Percentiles rank a stretch among this genome's conserved stretches.
Conservation (phyloP, 2,888 invertebrate genomes). For the Cataglyphis rosenhaueri region DNA sequence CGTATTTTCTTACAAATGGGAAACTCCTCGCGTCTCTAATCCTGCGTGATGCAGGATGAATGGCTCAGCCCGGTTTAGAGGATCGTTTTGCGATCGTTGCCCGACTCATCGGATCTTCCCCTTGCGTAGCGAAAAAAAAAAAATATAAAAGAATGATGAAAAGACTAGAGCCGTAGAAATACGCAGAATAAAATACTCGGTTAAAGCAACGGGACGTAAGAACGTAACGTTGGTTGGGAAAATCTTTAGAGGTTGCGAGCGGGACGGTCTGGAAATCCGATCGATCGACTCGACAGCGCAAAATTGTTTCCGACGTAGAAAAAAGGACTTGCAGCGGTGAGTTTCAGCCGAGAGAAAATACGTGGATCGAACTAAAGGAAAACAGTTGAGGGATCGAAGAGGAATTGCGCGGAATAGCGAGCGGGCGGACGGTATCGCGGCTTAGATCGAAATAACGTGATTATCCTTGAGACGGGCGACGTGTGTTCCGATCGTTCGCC, state of each 20-base stretch:
- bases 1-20: constrained; percentile 82
- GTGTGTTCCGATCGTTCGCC: constrained; percentile 51
- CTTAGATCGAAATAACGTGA: constrained; percentile 48
- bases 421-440: constrained; percentile 22
- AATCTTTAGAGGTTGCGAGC: constrained; percentile 28
- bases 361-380: constrained; percentile 32
- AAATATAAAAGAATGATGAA: constrained; percentile 35
- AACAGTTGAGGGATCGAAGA: constrained; percentile 35
- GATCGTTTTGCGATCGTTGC: constrained; percentile 55
- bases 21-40: constrained; percentile 79
- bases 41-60: constrained; percentile 77
- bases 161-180: constrained; percentile 24
- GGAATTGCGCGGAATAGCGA: constrained; percentile 29
- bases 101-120: constrained; percentile 44
- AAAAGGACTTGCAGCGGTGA: constrained; percentile 25
- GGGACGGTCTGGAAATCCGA: constrained; percentile 23
- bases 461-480: constrained; percentile 53
- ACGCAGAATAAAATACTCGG: constrained; percentile 45
- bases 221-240: constrained; percentile 41
- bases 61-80: constrained; percentile 64
- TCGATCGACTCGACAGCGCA: constrained; percentile 49
- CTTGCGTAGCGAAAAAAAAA: constrained; percentile 39
- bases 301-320: constrained; percentile 51
- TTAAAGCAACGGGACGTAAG: constrained; percentile 50
- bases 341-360: constrained; percentile 32